Conservation (phyloP, 2,888 invertebrate genomes). For the Plebejus melissa region DNA sequence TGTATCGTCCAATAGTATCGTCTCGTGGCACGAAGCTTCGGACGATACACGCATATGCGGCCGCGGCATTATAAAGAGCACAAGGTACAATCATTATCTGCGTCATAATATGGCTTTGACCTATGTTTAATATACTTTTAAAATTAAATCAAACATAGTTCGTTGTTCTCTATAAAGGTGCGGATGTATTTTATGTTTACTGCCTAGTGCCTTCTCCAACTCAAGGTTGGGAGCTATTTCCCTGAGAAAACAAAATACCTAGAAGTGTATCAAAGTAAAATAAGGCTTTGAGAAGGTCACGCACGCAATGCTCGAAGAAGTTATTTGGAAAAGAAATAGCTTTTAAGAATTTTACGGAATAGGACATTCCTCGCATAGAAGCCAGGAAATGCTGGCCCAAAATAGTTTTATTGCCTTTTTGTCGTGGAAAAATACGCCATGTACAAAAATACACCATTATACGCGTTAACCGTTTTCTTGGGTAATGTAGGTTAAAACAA, state of each 20-base stretch:
- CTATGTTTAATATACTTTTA: no score
- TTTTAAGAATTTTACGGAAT: background rate
- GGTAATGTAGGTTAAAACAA: background rate
- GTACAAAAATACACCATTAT: no score
- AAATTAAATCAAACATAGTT: background rate
- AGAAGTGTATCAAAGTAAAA: slow-evolving; percentile 10
- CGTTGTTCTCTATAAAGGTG: background rate
- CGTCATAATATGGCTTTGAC: no score
- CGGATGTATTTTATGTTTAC: background rate
- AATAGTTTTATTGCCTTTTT: slow-evolving; percentile 4
- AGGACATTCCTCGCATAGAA: background rate
- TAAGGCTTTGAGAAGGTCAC: slow-evolving; percentile 17
- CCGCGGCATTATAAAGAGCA: no score
- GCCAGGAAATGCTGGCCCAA: background rate
- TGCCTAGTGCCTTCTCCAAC: background rate
- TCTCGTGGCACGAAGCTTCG: no score
- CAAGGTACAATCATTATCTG: no score
- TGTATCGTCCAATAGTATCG: no score
- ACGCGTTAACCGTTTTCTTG: background rate
- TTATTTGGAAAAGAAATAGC: background rate
- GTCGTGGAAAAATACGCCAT: slow-evolving; percentile 2
- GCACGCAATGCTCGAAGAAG: slow-evolving; percentile 10
- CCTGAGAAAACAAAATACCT: slow-evolving; percentile 13
- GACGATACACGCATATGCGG: no score
- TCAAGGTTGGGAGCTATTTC: slow-evolving; percentile 15